Conservation (phyloP, 2,888 invertebrate genomes). For the Apocheima hispidaria region DNA sequence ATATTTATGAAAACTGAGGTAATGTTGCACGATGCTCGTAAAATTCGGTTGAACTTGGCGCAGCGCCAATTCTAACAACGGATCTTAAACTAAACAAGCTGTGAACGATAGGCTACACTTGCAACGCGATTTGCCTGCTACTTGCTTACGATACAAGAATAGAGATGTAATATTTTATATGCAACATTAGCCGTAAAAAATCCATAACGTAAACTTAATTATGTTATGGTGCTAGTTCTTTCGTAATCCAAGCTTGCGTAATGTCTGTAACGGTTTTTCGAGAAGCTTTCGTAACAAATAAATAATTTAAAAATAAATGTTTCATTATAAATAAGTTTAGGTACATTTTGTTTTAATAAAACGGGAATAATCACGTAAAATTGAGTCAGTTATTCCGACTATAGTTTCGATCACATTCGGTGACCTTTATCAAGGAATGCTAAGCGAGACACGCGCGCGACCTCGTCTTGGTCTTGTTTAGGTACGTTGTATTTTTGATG, state of each 20-base stretch:
- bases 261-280: conserved; percentile 13
- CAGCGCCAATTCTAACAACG: conserved; percentile 69
- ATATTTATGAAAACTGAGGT: conserved; percentile 83
- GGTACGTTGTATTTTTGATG: no score
- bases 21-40: conserved; percentile 79
- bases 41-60: conserved; percentile 76
- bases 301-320: no score
- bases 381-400: no score
- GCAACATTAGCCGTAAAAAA: conserved; percentile 19
- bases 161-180: conserved; percentile 35
- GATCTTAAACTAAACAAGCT: conserved; percentile 70
- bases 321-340: no score
- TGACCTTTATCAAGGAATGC: no score
- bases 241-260: conserved; percentile 11
- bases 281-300: conserved; percentile 6
- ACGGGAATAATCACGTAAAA: no score
- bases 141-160: conserved; percentile 41
- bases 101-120: conserved; percentile 65
- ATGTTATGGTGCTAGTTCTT: conserved; percentile 9
- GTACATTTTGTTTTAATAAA: no score
- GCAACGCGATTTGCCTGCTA: conserved; percentile 50
- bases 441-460: no score
- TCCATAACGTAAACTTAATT: conserved; percentile 17
- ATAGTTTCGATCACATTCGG: no score
- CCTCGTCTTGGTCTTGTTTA: no score